phyloP scores from a whole-genome alignment of 23 tunicate genomes.

The Halocynthia roretzi region DNA sequence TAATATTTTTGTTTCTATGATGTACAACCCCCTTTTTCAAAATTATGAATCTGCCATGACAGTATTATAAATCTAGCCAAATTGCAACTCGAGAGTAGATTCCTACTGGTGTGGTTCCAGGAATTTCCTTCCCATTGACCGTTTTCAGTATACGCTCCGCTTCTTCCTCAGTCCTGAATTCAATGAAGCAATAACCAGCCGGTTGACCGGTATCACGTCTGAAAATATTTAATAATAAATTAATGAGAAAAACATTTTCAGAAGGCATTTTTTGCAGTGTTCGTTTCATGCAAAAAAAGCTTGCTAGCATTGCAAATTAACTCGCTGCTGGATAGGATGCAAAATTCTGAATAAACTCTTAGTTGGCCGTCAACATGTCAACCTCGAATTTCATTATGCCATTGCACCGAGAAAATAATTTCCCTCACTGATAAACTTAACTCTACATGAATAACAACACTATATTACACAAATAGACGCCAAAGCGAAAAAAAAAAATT shows the following conservation, averaged over 20 bases:
- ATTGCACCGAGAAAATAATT: no score
- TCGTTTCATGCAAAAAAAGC: no score
- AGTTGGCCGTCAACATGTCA: no score
- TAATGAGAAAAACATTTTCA: not conserved
- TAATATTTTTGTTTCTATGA: not conserved
- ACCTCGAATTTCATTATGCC: no score
- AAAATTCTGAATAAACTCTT: no score
- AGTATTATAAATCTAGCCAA: not conserved
- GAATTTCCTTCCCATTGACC: constrained; percentile 79
- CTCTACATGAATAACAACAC: no score
- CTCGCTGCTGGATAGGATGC: no score
- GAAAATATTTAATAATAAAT: not conserved
- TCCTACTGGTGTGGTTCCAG: constrained; percentile 69
- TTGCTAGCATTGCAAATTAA: no score
- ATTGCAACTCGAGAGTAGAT: not conserved
- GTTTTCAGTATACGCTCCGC: constrained; percentile 83
- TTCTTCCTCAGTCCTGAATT: constrained; percentile 74
- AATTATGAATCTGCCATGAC: not conserved
- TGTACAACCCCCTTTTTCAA: not conserved
- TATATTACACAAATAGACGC: no score
- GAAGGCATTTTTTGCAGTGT: constrained; percentile 1
- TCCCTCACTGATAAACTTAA: no score
- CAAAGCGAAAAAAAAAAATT: no score
- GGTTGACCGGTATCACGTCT: constrained; percentile 73
- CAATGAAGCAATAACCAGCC: constrained; percentile 83